Percentiles rank a stretch among this genome's conserved stretches.
These are phyloP conservation scores for Parapsyche elsis DNA, from an alignment of 1,140 invertebrate species.

Conservation along the genomic window DNA sequence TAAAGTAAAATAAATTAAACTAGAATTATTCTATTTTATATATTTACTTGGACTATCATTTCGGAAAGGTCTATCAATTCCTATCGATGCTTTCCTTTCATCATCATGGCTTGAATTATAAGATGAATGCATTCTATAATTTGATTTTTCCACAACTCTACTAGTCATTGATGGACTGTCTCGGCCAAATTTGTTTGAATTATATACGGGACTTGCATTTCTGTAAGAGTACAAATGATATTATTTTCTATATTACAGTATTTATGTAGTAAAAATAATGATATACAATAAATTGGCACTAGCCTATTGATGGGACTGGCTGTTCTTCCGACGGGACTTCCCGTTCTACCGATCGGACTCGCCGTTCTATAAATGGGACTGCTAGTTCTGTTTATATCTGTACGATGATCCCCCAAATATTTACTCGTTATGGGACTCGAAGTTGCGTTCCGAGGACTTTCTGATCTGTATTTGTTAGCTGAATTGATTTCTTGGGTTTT, in stretches of 20 bases:
- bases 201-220: constrained; percentile 21
- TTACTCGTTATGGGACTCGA: constrained; percentile 66
- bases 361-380: constrained; percentile 58
- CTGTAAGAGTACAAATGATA: not conserved
- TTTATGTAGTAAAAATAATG: not conserved
- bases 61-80: constrained; percentile 60
- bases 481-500: constrained; percentile 60
- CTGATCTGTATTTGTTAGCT: constrained; percentile 61
- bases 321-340: constrained; percentile 64
- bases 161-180: constrained; percentile 64
- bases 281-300: not conserved
- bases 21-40: not conserved
- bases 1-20: too few species aligned
- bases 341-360: constrained; percentile 62
- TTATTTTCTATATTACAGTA: too few species aligned
- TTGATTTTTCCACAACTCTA: constrained; percentile 62
- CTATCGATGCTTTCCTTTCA: constrained; percentile 60
- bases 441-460: constrained; percentile 63
- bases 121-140: constrained; percentile 65
- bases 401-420: constrained; percentile 63
- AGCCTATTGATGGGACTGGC: constrained; percentile 67
- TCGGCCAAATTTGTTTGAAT: constrained; percentile 48
- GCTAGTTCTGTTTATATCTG: constrained; percentile 59
- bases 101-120: constrained; percentile 63
- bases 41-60: constrained; percentile 63